These are phyloP conservation scores for Hypotaenidia philippensis DNA, from an alignment of 2,797 vertebrate species.

Conservation along the genomic window DNA sequence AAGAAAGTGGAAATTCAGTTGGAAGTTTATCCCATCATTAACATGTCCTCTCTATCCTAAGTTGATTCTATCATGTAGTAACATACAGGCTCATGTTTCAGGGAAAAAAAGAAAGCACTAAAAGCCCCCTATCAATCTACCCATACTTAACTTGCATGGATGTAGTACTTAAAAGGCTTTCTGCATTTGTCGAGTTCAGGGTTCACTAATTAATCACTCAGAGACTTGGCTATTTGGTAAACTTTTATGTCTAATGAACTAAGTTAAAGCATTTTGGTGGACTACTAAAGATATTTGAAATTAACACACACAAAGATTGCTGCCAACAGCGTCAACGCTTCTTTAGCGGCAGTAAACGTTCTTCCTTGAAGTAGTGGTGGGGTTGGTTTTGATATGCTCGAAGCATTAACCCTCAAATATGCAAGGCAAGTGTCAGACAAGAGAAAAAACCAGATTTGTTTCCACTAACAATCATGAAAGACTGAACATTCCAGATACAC, in stretches of 20 bases:
- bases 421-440: accelerated
- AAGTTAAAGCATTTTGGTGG: background rate
- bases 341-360: background rate
- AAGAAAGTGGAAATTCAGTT: background rate
- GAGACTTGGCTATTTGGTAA: background rate
- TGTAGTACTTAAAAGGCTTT: background rate
- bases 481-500: background rate
- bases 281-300: background rate
- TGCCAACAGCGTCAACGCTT: background rate
- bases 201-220: background rate
- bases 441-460: background rate
- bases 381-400: accelerated
- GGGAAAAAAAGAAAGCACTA: background rate
- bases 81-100: background rate
- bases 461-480: background rate
- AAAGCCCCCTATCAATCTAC: background rate
- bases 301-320: background rate
- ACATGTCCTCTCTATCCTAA: background rate
- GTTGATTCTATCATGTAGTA: background rate
- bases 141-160: background rate
- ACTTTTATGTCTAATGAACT: background rate
- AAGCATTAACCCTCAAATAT: background rate
- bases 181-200: background rate
- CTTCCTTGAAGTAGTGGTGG: background rate
- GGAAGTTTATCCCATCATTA: background rate